Base-by-base conservation (phyloP, 2,113 vertebrate species). In the Phrynocephalus versicolor region DNA sequence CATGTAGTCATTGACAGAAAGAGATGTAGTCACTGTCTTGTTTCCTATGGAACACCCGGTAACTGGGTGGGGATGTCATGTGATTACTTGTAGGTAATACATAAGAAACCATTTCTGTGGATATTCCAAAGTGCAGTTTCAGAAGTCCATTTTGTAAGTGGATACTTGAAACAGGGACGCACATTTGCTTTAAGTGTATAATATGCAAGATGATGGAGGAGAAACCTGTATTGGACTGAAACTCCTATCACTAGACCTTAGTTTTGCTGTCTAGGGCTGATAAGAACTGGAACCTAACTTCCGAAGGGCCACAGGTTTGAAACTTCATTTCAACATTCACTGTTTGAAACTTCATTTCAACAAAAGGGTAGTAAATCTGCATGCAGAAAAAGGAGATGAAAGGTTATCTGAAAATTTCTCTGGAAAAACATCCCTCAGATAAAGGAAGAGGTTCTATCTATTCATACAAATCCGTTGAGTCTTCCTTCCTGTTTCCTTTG, bases 281-380 rank as follows among this genome's bases (percentile, higher is more conserved):
- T 67, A 30, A 30, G 64, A 27, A 65, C 10, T 65, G 64, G 64
- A 65, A 25, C 27, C 23, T 25, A 64, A 65, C 64, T 27, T 65
- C 10, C 27, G 64, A 51, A 51, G 64, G 8, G 2, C 64, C 64
- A 25, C 60, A 23, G 60, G 23, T 8, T 27, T 65, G 62, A 65
- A 67, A 30, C 1, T 25, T 30, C 27, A 30, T 27, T 30, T 67
- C 60, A 60, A 16, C 23, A 65, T 65, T 27, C 62, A 6, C 2
- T 9, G 62, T 12, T 60, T 67, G n/a, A 51, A 89, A 83, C 25
- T 78, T 79, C 78, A 87, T 82, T 88, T 91, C 65, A 91, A 82
- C 87, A 89, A 86, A 84, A 74, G 82, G 78, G 37, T 89, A 92
- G 39, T 89, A 84, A 91, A 93, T 82, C 82, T 89, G 88, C 92